Evolutionary conservation across 2,888 invertebrate species (phyloP).

Genomic region (Stenolophus ochropezus): DNA sequence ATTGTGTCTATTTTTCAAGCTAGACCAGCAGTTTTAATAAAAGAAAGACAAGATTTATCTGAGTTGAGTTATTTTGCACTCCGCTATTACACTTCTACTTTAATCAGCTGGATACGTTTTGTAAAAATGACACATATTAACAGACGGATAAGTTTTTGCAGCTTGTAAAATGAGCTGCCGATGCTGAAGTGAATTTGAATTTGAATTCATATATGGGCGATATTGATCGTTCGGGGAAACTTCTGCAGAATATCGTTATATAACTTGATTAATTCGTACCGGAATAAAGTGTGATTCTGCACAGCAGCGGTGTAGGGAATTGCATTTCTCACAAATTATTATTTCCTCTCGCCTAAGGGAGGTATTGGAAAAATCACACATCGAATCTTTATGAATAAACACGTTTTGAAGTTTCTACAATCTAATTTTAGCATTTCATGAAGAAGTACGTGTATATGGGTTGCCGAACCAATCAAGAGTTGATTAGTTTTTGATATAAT

Average conservation of each 20-base stretch:
- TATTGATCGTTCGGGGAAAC: background rate
- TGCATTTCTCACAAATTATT: too few species aligned
- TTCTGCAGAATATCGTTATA: background rate
- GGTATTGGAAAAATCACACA: too few species aligned
- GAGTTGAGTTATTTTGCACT: background rate
- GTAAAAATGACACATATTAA: background rate
- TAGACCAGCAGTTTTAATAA: constrained; percentile 5
- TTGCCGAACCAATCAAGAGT: too few species aligned
- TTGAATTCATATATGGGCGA: background rate
- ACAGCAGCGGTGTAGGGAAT: too few species aligned
- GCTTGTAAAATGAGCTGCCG: background rate
- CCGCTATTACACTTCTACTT: background rate
- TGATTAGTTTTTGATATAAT: too few species aligned
- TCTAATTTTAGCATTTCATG: too few species aligned
- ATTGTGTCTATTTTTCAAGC: constrained; percentile 24
- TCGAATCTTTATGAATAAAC: too few species aligned
- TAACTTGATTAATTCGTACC: background rate
- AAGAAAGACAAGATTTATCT: constrained; percentile 15
- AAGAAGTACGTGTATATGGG: too few species aligned
- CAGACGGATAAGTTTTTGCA: background rate
- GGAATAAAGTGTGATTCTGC: background rate
- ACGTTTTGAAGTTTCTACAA: too few species aligned
- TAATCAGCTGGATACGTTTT: background rate
- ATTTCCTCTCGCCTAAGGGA: too few species aligned
- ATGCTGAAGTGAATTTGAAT: background rate